Percentiles rank a stretch among this genome's conserved stretches.
Evolutionary conservation across 2,113 vertebrate genomes (phyloP).

Genomic region (Maccullochella peelii): DNA sequence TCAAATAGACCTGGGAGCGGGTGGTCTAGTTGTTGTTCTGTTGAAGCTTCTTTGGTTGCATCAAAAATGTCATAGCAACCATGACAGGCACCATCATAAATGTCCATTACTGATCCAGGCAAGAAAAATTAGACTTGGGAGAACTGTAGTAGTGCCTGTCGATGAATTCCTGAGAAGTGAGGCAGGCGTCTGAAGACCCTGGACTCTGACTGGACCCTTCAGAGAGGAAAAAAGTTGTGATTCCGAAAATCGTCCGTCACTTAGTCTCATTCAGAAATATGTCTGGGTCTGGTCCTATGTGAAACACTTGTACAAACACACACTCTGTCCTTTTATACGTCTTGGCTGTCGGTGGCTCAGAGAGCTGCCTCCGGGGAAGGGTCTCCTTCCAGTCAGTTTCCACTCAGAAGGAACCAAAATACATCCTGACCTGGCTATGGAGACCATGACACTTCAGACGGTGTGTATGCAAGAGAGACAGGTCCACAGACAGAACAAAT

Average conservation of each 20-base stretch:
- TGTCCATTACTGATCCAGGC: conserved; percentile 4
- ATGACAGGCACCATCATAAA: conserved; percentile 11
- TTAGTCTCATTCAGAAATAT: conserved; percentile 76
- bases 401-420: conserved; percentile 59
- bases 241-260: conserved; percentile 63
- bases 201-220: conserved; percentile 47
- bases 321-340: conserved; percentile 67
- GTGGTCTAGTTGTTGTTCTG: conserved; percentile 36
- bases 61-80: conserved; percentile 32
- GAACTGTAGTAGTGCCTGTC: conserved; percentile 4
- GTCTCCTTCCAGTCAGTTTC: conserved; percentile 72
- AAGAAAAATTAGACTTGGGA: neutral
- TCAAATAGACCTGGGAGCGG: conserved; percentile 44
- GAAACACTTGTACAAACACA: conserved; percentile 81
- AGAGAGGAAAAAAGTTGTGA: conserved; percentile 44
- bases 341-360: conserved; percentile 56
- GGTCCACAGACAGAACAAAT: neutral
- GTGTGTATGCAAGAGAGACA: conserved; percentile 6
- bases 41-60: conserved; percentile 27
- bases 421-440: conserved; percentile 47
- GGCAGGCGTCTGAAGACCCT: conserved; percentile 54
- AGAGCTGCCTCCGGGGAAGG: conserved; percentile 49
- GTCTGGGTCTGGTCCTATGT: conserved; percentile 60
- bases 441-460: conserved; percentile 29
- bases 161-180: conserved; percentile 66